Conservation (phyloP, 1,140 invertebrate genomes). For the Heliconius eleuchia region DNA sequence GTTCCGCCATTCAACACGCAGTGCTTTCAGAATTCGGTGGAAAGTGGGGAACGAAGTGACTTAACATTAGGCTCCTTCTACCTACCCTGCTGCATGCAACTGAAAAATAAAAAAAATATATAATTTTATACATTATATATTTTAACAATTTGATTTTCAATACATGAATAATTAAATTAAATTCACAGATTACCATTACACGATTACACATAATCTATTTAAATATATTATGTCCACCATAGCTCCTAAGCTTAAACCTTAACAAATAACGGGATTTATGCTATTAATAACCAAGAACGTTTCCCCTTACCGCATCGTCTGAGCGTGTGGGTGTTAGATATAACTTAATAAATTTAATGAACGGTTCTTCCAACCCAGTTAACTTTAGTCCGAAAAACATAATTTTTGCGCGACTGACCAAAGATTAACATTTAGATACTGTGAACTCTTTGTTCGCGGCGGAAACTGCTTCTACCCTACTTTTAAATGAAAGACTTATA, state of each 20-base stretch:
- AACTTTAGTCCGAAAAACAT: constrained; percentile 77
- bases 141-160: not conserved
- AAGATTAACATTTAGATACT: constrained; percentile 80
- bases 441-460: constrained; percentile 62
- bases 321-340: constrained; percentile 35
- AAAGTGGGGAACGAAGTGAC: no score
- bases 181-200: not conserved
- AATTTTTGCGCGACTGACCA: constrained; percentile 79
- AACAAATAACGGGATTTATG: constrained; percentile 39
- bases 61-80: no score
- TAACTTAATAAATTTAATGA: constrained; percentile 61
- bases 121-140: not conserved
- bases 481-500: constrained; percentile 42
- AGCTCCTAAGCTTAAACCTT: constrained; percentile 21
- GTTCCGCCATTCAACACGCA: no score
- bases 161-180: not conserved
- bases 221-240: not conserved
- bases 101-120: no score
- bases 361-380: constrained; percentile 65
- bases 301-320: constrained; percentile 29
- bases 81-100: no score
- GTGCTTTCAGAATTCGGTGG: no score
- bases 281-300: constrained; percentile 41
- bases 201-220: constrained; percentile 5
- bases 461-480: constrained; percentile 57